Percentiles rank a stretch among this genome's conserved stretches.
These are phyloP conservation scores for Regulus satrapa DNA, from an alignment of 2,113 vertebrate genomes.

Conservation along the genomic window DNA sequence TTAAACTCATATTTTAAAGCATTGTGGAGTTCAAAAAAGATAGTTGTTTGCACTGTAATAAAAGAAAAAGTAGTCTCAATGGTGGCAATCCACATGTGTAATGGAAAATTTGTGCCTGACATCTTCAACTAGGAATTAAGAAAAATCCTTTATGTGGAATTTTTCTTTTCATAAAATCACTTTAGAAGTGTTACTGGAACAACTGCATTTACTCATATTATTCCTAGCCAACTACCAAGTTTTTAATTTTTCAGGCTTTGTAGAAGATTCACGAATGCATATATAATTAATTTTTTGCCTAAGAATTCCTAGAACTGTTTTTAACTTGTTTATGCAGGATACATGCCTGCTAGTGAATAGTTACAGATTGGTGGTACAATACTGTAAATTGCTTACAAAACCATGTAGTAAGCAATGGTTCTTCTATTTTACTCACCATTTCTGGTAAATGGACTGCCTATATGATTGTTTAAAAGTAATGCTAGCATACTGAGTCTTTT, in stretches of 20 bases:
- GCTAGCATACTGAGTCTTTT: background rate
- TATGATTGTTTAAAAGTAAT: background rate
- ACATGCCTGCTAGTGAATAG: background rate
- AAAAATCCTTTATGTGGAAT: background rate
- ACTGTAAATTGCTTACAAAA: background rate
- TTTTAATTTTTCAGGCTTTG: background rate
- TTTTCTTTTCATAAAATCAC: background rate
- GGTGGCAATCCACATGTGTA: background rate
- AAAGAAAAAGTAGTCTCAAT: background rate
- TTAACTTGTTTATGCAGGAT: background rate
- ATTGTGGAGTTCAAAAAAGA: background rate
- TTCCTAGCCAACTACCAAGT: background rate
- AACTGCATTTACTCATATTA: background rate
- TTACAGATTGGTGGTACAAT: background rate
- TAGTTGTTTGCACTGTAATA: background rate
- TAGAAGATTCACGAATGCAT: background rate
- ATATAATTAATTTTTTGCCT: background rate
- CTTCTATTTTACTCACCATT: background rate
- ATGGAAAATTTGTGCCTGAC: background rate
- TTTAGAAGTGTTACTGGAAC: background rate
- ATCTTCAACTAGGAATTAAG: background rate
- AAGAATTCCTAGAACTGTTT: background rate
- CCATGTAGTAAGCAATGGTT: background rate
- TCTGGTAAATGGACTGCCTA: background rate
- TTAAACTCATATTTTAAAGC: background rate